These are phyloP conservation scores for Elanus axillaris DNA, from an alignment of 2,113 vertebrate species.

Conservation along the genomic window DNA sequence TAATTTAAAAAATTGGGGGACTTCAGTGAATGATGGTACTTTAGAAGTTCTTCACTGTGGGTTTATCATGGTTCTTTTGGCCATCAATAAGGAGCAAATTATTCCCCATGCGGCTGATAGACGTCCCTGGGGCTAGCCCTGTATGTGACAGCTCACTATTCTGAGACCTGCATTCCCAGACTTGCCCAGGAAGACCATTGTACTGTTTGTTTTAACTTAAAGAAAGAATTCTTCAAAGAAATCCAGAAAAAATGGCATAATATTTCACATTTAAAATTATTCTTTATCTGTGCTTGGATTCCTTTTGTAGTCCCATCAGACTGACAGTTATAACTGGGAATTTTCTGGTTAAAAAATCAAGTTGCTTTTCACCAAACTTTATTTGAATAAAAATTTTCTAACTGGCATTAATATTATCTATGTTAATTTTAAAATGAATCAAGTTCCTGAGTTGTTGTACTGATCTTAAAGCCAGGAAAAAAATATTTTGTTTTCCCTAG, in stretches of 20 bases:
- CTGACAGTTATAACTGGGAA: not conserved
- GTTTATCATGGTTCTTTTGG: not conserved
- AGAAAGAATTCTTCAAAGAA: not conserved
- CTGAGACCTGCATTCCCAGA: not conserved
- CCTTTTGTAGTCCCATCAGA: not conserved
- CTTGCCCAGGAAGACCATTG: not conserved
- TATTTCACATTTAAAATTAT: not conserved
- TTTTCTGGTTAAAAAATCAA: not conserved
- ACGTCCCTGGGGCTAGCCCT: not conserved
- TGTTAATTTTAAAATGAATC: not conserved
- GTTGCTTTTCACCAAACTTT: not conserved
- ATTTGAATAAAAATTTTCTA: not conserved
- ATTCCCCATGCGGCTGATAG: not conserved
- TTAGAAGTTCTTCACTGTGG: not conserved
- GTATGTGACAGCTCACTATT: not conserved
- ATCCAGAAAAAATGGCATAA: not conserved
- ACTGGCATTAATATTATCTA: not conserved
- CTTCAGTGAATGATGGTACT: not conserved
- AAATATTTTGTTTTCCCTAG: not conserved
- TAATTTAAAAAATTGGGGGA: not conserved
- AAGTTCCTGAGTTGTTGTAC: not conserved
- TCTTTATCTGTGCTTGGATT: not conserved
- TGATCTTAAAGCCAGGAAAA: not conserved
- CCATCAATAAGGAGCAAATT: not conserved
- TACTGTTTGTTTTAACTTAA: not conserved